Conservation (phyloP, 2,113 vertebrate genomes). For the Callocephalon fimbriatum region DNA sequence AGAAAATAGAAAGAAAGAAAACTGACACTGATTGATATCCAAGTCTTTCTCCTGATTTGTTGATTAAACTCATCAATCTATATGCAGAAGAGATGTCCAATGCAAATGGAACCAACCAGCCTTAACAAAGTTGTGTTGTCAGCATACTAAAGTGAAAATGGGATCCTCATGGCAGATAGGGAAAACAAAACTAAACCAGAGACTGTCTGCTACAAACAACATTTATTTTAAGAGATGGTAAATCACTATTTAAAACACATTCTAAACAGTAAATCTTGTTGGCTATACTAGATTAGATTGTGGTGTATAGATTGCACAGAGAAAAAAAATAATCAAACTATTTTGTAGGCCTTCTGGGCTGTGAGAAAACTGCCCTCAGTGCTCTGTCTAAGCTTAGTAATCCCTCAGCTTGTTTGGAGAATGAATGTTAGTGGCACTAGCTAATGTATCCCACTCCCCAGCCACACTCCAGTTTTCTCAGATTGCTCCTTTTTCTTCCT, state of each 20-base stretch:
- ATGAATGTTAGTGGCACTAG: background rate
- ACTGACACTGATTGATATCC: slow-evolving; percentile 93
- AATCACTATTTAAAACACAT: slow-evolving; percentile 47
- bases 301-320: background rate
- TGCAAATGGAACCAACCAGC: slow-evolving; percentile 96
- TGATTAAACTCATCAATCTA: slow-evolving; percentile 99
- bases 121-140: slow-evolving; percentile 89
- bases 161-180: slow-evolving; percentile 5
- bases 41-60: slow-evolving; percentile 92
- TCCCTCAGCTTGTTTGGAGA: background rate
- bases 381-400: background rate
- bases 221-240: slow-evolving; percentile 49
- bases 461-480: background rate
- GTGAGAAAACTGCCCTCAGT: background rate
- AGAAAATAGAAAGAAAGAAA: slow-evolving; percentile 83
- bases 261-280: slow-evolving; percentile 17
- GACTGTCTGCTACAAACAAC: background rate
- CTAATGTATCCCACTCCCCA: background rate
- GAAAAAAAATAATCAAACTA: background rate
- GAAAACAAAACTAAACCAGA: slow-evolving; percentile 34
- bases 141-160: slow-evolving; percentile 82
- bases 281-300: background rate
- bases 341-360: background rate
- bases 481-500: background rate
- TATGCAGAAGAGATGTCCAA: slow-evolving; percentile 90